Evolutionary conservation across 2,888 invertebrate species (phyloP), one percentile per base, ranked within the genome.

Genomic region (Cactoblastis cactorum): DNA sequence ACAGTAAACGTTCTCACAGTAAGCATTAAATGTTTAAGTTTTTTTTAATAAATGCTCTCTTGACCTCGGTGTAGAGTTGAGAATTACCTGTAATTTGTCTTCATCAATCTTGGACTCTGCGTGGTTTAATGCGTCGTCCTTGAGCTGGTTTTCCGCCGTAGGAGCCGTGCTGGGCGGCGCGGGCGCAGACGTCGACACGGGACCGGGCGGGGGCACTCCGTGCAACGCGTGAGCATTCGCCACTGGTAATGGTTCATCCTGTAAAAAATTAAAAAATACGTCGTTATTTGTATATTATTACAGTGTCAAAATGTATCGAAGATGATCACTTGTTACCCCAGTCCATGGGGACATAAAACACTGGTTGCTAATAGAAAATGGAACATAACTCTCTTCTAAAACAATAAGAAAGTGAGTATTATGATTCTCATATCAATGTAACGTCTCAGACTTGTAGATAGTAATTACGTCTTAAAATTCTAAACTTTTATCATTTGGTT

Each of bases 61-160:
- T 28, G 38, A 48, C 38, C 48, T 48, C 38, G 48, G 8, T 8
- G 9, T 15, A 11, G 4, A n/a, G 17, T 24, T 12, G 9, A 15
- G 43, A 50, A 43, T 49, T 73, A 90, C 90, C 87, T 90, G 90
- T 59, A 90, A 65, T 71, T 82, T 89, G 52, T 89, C 85, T 68
- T 90, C 90, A 54, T 90, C 80, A 34, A 87, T 70, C 62, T 86
- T 86, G 15, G 89, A 83, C 67, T 89, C 89, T 3, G 84, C 86
- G 48, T 83, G 87, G 65, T 74, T 80, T 52, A 89, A 79, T 24
- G 80, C 73, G 56, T 89, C 88, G 43, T 83, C 83, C 61, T 82
- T 84, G 60, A 73, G 57, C 47, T 77, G 75, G 60, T 66, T 74
- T 58, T 66, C 71, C 8, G 73, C 57, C 33, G 66, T 61, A 9